Base-by-base conservation (phyloP, 1,140 invertebrate genomes). In the Pteromalus puparum region DNA sequence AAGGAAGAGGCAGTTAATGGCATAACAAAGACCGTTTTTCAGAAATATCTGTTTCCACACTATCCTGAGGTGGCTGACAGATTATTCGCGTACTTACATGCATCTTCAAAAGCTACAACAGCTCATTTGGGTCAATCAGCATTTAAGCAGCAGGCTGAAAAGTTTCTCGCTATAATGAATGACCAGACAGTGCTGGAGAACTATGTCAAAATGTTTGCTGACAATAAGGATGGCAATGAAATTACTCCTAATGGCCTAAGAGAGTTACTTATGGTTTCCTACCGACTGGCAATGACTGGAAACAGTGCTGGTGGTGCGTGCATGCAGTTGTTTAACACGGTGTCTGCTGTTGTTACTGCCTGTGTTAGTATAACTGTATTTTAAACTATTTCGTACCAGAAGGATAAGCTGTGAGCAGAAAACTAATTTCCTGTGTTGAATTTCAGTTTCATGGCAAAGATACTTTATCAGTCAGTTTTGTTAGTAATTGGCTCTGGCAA, bases 401-500 rank as follows among this genome's bases (percentile, higher is more conserved):
- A 28, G 1, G 48, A 0, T 65, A 68, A 72, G 42, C 2, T 38
- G 24, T 18, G 21, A 53, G 1, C 46, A 26, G 48, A 72, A 74
- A 46, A 48, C 68, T 61, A 78, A 81, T 86, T 46, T 70, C 67
- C 86, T 86, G 81, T 86, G 84, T 87, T 80, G 7, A 70, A 53
- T 90, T 88, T 77, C 83, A 95, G 94, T 98, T 97, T 92, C 96
- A 97, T 90, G 95, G 95, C 30, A 97, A 97, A 92, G 94, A 95
- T 72, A 93, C 92, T 67, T 94, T 98, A 84, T 97, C 96, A 38
- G 92, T 95, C 0, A 95, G 95, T 86, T 98, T 95, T 89, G 95
- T 97, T 34, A 94, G 95, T 48, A 96, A 97, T 90, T 98, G 97
- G 97, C 93, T 97, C 21, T 94, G 95, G 86, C 94, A 95, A 86